These are phyloP conservation scores for Rhombomys opimus DNA, from an alignment of 2,113 vertebrate genomes.

Conservation along the genomic window DNA sequence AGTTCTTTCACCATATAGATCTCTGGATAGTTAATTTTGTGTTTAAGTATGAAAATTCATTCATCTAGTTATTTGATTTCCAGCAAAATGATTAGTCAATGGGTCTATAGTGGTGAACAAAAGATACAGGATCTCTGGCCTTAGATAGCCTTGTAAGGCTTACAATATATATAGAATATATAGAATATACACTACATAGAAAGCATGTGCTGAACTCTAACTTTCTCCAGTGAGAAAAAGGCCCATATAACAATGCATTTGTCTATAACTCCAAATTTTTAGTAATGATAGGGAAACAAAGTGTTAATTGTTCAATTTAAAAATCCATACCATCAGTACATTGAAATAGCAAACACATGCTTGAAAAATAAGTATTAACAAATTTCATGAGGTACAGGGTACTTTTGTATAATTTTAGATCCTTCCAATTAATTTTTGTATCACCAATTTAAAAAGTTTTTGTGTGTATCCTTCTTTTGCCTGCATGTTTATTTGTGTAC, in stretches of 20 bases:
- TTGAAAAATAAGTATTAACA: constrained; percentile 1
- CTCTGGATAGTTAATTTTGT: constrained; percentile 4
- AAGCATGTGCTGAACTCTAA: neutral
- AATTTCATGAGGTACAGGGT: neutral
- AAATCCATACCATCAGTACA: neutral
- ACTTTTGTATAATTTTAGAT: neutral
- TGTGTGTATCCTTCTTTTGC: neutral
- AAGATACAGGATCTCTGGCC: neutral
- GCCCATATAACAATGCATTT: neutral
- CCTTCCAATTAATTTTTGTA: neutral
- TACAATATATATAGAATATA: too few relatives aligned
- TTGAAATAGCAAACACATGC: neutral
- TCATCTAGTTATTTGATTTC: neutral
- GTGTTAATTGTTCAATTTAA: constrained; percentile 25
- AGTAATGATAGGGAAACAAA: constrained; percentile 19
- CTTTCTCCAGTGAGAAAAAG: neutral
- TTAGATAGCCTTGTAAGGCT: neutral
- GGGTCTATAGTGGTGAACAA: neutral
- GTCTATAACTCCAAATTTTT: constrained; percentile 16
- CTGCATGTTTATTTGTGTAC: neutral
- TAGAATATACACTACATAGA: neutral
- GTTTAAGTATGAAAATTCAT: constrained; percentile 27
- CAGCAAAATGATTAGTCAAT: constrained; percentile 19
- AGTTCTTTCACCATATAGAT: constrained; percentile 7
- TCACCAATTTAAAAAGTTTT: neutral